phyloP scores from a whole-genome alignment of 2,888 invertebrate species.

The Linyphia triangularis region DNA sequence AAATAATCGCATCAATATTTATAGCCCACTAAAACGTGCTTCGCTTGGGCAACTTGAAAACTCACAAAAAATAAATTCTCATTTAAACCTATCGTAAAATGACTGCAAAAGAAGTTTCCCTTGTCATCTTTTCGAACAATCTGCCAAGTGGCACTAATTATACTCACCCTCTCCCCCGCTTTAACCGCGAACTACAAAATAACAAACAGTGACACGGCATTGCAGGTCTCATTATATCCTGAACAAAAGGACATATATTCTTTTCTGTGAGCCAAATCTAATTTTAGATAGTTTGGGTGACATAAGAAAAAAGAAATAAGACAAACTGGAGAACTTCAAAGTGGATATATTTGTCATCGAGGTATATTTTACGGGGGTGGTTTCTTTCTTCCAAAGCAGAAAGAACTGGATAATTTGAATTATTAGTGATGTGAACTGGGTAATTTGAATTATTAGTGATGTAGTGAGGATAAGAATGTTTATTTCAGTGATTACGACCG shows the following conservation, averaged over 20 bases:
- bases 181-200: background rate
- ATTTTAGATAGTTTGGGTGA: constrained; percentile 10
- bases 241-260: constrained; percentile 22
- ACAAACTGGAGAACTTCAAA: background rate
- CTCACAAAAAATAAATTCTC: background rate
- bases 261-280: constrained; percentile 13
- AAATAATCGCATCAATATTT: background rate
- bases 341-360: constrained; percentile 6
- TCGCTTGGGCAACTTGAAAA: background rate
- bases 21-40: background rate
- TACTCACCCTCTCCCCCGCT: constrained; percentile 6
- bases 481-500: background rate
- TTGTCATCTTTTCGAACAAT: constrained; percentile 27
- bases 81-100: background rate
- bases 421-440: background rate
- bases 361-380: background rate
- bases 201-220: constrained; percentile 16
- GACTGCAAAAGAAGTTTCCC: constrained; percentile 6
- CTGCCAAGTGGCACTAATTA: constrained; percentile 47
- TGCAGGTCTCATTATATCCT: constrained; percentile 21
- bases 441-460: background rate
- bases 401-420: background rate
- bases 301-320: background rate
- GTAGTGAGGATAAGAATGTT: background rate
- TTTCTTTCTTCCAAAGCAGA: background rate